phyloP scores from a whole-genome alignment of 2,888 invertebrate genomes.

The Tromatobia lineatoria region DNA sequence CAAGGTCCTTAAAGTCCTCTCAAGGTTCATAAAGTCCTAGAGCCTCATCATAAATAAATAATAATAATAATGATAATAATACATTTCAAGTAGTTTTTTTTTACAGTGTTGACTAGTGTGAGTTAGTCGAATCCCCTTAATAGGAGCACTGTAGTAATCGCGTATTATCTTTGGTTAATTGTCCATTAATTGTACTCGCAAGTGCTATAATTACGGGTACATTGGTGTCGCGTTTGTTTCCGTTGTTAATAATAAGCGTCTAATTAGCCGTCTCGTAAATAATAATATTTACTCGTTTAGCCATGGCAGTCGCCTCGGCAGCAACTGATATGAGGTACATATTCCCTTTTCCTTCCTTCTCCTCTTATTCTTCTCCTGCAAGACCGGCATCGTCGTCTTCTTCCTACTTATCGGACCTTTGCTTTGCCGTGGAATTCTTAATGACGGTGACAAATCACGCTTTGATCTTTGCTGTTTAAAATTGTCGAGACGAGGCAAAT shows the following conservation, averaged over 20 bases:
- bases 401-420: constrained; percentile 28
- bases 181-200: constrained; percentile 55
- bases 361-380: constrained; percentile 39
- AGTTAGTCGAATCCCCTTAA: not conserved
- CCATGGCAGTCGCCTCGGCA: not conserved
- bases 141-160: not conserved
- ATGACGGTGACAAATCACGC: constrained; percentile 64
- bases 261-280: constrained; percentile 71
- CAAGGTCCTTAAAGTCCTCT: too few relatives aligned
- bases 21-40: too few relatives aligned
- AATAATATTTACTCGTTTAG: constrained; percentile 66
- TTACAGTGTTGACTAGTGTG: not conserved
- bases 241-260: constrained; percentile 70
- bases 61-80: too few relatives aligned
- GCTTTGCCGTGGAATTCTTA: constrained; percentile 54
- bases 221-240: not conserved
- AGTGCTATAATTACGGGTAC: constrained; percentile 61
- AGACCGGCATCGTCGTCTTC: not conserved
- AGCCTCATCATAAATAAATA: too few relatives aligned
- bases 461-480: constrained; percentile 43
- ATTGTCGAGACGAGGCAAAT: constrained; percentile 39
- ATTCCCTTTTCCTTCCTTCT: constrained; percentile 50
- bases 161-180: constrained; percentile 39
- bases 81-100: too few relatives aligned
- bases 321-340: constrained; percentile 30